A percentile compares a stretch with the other conserved stretches of the same genome.
Conservation (phyloP, 2,888 invertebrate species). For the Quadroppia sp. region DNA sequence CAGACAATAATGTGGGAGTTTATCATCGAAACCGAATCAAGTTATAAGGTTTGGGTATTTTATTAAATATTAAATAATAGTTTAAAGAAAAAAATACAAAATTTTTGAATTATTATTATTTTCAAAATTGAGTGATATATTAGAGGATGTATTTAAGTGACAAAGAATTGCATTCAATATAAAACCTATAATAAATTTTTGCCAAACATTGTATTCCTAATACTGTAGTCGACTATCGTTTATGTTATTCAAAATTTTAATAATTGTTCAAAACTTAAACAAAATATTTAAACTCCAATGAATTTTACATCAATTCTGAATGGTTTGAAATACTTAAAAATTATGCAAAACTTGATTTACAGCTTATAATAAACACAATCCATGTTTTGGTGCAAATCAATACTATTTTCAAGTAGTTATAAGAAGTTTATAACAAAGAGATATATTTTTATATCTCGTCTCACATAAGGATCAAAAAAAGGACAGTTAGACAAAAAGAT, state of each 20-base stretch:
- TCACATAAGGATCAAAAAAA: too few relatives aligned
- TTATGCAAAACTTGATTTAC: not conserved
- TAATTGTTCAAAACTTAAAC: conserved; percentile 26
- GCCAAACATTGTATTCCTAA: not conserved
- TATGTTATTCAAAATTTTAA: not conserved
- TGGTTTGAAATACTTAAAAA: conserved; percentile 16
- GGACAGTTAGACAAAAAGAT: too few relatives aligned
- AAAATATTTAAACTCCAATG: not conserved
- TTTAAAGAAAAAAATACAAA: not conserved
- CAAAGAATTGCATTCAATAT: not conserved
- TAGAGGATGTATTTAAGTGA: not conserved
- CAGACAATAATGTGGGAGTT: conserved; percentile 32
- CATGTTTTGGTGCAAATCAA: too few relatives aligned
- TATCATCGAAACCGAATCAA: conserved; percentile 23
- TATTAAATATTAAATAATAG: not conserved
- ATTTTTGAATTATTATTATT: not conserved
- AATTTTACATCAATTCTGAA: not conserved
- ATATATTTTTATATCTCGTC: too few relatives aligned
- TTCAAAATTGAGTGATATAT: conserved; percentile 12
- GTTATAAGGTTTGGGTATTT: conserved; percentile 32
- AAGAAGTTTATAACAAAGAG: too few relatives aligned
- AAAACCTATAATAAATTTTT: conserved; percentile 24
- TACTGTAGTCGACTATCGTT: not conserved
- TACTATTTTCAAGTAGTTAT: too few relatives aligned
- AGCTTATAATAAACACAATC: not conserved